Conservation (phyloP, 2,888 invertebrate species). For the Mimas tiliae region DNA sequence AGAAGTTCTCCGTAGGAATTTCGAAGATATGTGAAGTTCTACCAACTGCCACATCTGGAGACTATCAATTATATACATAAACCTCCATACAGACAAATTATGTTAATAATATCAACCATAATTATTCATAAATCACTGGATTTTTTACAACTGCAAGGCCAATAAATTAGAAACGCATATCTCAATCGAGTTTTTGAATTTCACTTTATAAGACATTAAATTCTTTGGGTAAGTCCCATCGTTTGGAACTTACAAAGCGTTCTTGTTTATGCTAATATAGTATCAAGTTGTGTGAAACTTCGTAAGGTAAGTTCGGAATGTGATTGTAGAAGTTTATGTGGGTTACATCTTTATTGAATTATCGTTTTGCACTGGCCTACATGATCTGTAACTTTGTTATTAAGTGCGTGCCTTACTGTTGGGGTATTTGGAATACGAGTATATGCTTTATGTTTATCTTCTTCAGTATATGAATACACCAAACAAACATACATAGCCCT, state of each 20-base stretch:
- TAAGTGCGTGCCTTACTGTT: background rate
- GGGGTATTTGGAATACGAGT: background rate
- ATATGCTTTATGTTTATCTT: background rate
- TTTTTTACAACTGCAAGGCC: conserved; percentile 1
- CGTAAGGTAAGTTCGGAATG: background rate
- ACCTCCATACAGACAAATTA: background rate
- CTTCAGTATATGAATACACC: no score
- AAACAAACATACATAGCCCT: no score
- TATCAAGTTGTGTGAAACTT: conserved; percentile 19
- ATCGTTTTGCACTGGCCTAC: background rate
- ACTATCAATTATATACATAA: no score
- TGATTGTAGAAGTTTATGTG: conserved; percentile 11
- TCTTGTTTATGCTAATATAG: conserved; percentile 24
- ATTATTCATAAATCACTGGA: conserved; percentile 6
- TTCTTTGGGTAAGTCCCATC: conserved; percentile 28
- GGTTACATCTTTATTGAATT: conserved; percentile 8
- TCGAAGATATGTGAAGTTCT: no score
- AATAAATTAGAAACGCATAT: conserved; percentile 15
- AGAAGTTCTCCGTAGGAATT: no score
- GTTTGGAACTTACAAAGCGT: conserved; percentile 21
- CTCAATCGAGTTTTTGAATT: conserved; percentile 19
- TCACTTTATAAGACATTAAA: conserved; percentile 27
- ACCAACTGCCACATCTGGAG: no score
- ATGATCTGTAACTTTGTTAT: background rate
- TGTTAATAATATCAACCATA: conserved; percentile 7